Percentiles rank a stretch among this genome's conserved stretches.
Conservation (phyloP, 2,113 vertebrate genomes). For the Eretmochelys imbricata region DNA sequence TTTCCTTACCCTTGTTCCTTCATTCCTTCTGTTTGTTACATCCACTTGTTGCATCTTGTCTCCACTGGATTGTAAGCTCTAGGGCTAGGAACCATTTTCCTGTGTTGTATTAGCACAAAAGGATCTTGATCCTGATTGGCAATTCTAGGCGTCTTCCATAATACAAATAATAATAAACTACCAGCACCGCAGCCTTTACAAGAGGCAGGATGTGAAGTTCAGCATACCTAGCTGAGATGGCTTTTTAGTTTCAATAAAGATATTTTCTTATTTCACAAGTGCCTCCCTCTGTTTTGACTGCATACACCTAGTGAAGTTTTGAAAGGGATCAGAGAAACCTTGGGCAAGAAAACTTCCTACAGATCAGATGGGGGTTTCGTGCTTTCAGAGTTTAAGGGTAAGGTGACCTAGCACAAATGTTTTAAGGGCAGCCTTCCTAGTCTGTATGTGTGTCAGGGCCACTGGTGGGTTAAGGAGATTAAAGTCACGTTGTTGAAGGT, state of each 20-base stretch:
- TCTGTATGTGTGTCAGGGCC: not conserved
- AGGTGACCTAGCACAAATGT: not conserved
- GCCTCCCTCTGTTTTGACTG: not conserved
- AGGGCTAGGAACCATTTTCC: not conserved
- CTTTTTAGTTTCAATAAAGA: conserved; percentile 17
- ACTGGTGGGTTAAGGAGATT: not conserved
- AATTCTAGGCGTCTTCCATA: not conserved
- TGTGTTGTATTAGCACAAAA: not conserved
- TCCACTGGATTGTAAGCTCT: not conserved
- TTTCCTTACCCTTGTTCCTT: too few species aligned
- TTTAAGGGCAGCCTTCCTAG: not conserved
- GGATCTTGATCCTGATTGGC: not conserved
- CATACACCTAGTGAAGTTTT: not conserved
- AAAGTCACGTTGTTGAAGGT: not conserved
- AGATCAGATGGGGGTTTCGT: not conserved
- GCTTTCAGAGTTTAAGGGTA: not conserved
- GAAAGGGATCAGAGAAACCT: conserved; percentile 7
- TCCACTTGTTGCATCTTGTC: not conserved
- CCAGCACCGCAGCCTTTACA: not conserved
- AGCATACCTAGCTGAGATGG: not conserved
- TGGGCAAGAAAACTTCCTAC: not conserved
- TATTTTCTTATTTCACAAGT: not conserved
- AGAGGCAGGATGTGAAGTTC: not conserved
- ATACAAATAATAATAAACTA: not conserved
- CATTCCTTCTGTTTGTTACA: not conserved